Conservation (phyloP, 2,888 invertebrate genomes). For the Terebella lapidaria region DNA sequence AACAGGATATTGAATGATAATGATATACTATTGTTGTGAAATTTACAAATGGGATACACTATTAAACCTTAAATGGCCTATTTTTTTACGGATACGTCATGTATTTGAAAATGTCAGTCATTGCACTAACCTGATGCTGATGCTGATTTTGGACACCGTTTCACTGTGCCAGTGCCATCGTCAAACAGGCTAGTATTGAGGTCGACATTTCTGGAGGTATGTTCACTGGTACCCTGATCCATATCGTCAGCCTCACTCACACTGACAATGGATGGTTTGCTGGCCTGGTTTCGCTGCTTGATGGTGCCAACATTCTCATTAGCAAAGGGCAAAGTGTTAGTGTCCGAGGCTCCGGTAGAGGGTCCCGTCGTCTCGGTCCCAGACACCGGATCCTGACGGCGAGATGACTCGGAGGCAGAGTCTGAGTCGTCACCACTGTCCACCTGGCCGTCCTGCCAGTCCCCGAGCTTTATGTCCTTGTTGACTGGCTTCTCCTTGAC, state of each 20-base stretch:
- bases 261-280: slow-evolving; percentile 40
- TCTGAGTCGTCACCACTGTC: slow-evolving; percentile 3
- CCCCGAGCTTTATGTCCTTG: neutral
- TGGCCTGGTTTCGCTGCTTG: slow-evolving; percentile 65
- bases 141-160: too few relatives aligned
- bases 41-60: too few relatives aligned
- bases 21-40: too few relatives aligned
- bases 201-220: slow-evolving; percentile 10
- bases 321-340: slow-evolving; percentile 82
- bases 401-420: neutral
- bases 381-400: neutral
- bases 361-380: neutral
- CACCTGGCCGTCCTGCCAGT: neutral
- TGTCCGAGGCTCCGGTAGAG: slow-evolving; percentile 59
- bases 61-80: too few relatives aligned
- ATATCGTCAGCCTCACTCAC: slow-evolving; percentile 26
- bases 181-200: slow-evolving; percentile 26
- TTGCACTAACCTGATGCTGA: too few relatives aligned
- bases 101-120: too few relatives aligned
- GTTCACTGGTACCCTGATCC: slow-evolving; percentile 1
- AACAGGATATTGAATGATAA: too few relatives aligned
- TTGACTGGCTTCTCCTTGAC: too few relatives aligned
- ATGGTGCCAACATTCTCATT: slow-evolving; percentile 98
- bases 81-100: too few relatives aligned
- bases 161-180: slow-evolving; percentile 19